Base-by-base conservation (phyloP, 2,888 invertebrate species). In the Platynereis dumerilii region DNA sequence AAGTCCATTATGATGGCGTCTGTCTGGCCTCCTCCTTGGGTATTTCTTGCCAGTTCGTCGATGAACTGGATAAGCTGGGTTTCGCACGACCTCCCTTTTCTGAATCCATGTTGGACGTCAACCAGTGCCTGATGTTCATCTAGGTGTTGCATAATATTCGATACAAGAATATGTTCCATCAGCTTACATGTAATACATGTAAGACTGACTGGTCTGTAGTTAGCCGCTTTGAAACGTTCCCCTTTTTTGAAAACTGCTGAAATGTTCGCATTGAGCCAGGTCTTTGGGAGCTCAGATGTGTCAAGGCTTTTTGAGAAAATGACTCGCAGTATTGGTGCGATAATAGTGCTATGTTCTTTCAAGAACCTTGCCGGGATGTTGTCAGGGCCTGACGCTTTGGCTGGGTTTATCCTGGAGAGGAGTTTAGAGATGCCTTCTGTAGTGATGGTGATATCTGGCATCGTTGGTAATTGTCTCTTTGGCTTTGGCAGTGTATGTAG, bases 141-240 rank as follows among this genome's bases (percentile, higher is more conserved):
- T 5, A 26, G 24, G 24, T 28, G 55, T 3, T 20, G 3, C 55
- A 55, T 55, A 17, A 55, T 27, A 24, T 55, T 5, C 5, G 22
- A 22, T 24, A 55, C 55, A n/a, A 55, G 3, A 26, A 55, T 55
- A 24, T 55, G 26, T 17, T 55, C 26, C 17, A 55, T 22, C 12
- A 72, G 24, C 56, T 73, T 73, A 26, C 68, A 69, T 10, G 48
- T 15, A 7, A 70, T 54, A 26, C 68, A 39, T 2, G 68, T 71
- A 10, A 74, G 54, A 0, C 65, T 69, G 17, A 72, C 60, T 5
- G 48, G 48, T n/a, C n/a, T 5, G 22, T 48, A 48, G n/a, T 48
- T 48, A 12, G 2, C 24, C n/a, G 55, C 3, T 55, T 55, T 26
- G 26, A 5, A 24, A 10, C 24, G 7, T 24, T 26, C 5, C 55